Evolutionary conservation across 2,888 invertebrate genomes (phyloP).

Genomic region (Tipula vernalis): DNA sequence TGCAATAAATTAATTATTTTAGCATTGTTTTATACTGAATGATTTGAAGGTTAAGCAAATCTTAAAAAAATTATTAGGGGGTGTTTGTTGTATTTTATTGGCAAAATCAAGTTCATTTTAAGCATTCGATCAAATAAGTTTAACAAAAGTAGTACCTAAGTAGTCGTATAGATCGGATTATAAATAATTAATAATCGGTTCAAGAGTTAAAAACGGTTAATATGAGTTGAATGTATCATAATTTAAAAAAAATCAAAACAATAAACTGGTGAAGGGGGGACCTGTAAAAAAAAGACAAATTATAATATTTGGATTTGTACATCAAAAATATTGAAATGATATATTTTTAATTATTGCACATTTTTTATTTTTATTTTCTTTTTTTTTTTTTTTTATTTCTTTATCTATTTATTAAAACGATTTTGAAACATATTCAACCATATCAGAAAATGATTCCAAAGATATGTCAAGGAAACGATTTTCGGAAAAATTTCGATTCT

Average conservation of each 20-base stretch:
- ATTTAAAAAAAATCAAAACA: not conserved
- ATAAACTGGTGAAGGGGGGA: not conserved
- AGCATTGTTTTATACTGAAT: not conserved
- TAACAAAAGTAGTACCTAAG: no score
- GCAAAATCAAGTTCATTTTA: not conserved
- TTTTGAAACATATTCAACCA: not conserved
- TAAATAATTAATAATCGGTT: not conserved
- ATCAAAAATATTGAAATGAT: not conserved
- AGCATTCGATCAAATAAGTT: not conserved
- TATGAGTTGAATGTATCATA: not conserved
- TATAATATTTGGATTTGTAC: not conserved
- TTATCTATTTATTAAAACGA: not conserved
- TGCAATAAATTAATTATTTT: not conserved
- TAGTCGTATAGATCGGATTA: not conserved
- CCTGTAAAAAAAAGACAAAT: not conserved
- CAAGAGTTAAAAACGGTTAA: not conserved
- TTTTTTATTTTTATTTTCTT: not conserved
- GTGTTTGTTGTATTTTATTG: not conserved
- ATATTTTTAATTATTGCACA: not conserved
- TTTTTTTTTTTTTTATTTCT: constrained; percentile 1
- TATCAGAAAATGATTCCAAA: not conserved
- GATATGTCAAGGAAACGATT: not conserved
- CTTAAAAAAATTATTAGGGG: not conserved
- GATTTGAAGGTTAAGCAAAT: not conserved
- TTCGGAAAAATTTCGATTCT: not conserved